Conservation (phyloP, 2,797 vertebrate species). For the Eupleurogrammus muticus region DNA sequence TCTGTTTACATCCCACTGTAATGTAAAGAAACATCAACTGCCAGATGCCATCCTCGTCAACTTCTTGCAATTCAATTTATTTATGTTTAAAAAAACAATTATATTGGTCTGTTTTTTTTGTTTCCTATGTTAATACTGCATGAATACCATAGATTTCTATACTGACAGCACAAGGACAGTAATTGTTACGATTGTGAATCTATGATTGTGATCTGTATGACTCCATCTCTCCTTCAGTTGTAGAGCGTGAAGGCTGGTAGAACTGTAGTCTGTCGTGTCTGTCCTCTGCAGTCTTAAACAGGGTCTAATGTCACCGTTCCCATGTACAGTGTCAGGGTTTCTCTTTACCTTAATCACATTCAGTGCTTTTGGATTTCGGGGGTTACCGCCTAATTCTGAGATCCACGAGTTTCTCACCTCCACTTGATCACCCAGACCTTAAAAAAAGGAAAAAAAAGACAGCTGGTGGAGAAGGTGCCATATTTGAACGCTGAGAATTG, state of each 20-base stretch:
- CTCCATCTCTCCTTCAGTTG: conserved; percentile 60
- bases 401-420: conserved; percentile 55
- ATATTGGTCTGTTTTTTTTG: conserved; percentile 66
- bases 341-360: conserved; percentile 57
- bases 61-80: conserved; percentile 70
- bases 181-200: conserved; percentile 71
- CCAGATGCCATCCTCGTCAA: conserved; percentile 70
- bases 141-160: conserved; percentile 80
- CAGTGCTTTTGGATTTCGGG: conserved; percentile 58
- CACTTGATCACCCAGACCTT: conserved; percentile 78
- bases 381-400: conserved; percentile 37
- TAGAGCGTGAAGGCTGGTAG: conserved; percentile 61
- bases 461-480: conserved; percentile 66
- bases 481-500: conserved; percentile 55
- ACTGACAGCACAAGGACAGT: conserved; percentile 79
- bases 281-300: conserved; percentile 84
- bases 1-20: conserved; percentile 84
- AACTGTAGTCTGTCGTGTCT: conserved; percentile 65
- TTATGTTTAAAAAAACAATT: conserved; percentile 64
- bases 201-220: conserved; percentile 70
- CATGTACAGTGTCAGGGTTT: conserved; percentile 69
- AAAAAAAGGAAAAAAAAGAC: conserved; percentile 40
- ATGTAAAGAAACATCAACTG: conserved; percentile 75
- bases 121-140: conserved; percentile 83
- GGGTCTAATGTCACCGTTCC: conserved; percentile 73